Base-by-base conservation (phyloP, 2,113 vertebrate species). In the Petrocephalus microphthalmus region DNA sequence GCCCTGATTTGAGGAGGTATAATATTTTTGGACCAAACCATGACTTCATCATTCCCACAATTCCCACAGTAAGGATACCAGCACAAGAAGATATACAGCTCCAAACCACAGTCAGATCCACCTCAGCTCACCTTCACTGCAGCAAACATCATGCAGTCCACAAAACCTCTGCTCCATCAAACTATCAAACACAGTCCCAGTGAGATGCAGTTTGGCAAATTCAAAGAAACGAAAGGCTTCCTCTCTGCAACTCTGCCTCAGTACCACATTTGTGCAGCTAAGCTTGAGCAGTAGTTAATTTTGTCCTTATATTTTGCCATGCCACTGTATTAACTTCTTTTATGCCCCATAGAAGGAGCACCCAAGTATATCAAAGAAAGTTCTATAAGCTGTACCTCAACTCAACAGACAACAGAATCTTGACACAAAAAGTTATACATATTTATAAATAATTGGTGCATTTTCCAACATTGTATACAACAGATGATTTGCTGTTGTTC, bases 41-140 rank as follows among this genome's bases (percentile, higher is more conserved):
- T 78, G 71, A 78, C 71, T 78, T 78, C 71, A 78, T 78, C 17
- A 42, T 78, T 78, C 29, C 71, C 71, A 78, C 71, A 78, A 78
- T 78, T 78, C 71, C 71, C 29, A 78, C 71, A 78, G 37, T 42
- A 78, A 37, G 71, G 15, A 78, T 42, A 7, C 29, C 71, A 78
- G 71, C 71, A 78, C 71, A 15, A 42, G 71, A 42, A 42, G 33
- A 42, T 17, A 78, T 42, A 42, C 13, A 42, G 29, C 29, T 78
- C 29, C 71, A 78, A 78, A 78, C 60, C 60, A 67, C 60, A 57
- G 54, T 29, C n/a, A 67, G 25, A 67, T 67, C 60, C 60, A 29
- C 60, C 60, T 29, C 60, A 67, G n/a, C 60, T 13, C 25, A 67
- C 60, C 60, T 67, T 67, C 60, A 67, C 60, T 29, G n/a, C 1